phyloP scores from a whole-genome alignment of 2,888 invertebrate genomes.

The Ochropleura leucogaster region DNA sequence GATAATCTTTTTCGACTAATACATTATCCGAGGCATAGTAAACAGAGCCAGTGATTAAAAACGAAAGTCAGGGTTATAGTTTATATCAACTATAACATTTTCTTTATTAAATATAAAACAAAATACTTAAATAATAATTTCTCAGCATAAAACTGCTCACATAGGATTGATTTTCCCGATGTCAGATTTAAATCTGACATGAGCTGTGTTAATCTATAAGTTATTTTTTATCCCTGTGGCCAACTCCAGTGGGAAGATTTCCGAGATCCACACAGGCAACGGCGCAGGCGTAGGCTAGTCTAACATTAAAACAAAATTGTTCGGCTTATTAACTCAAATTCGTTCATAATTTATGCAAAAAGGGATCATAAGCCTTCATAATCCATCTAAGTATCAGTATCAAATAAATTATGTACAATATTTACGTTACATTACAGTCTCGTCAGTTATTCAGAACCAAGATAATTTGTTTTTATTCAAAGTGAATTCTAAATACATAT shows the following conservation, averaged over 20 bases:
- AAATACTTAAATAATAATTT: no score
- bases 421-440: conserved; percentile 38
- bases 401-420: conserved; percentile 32
- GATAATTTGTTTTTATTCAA: conserved; percentile 40
- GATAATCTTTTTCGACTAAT: not conserved
- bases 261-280: not conserved
- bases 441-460: conserved; percentile 25
- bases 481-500: conserved; percentile 27
- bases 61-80: no score
- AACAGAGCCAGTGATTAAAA: not conserved
- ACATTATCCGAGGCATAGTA: not conserved
- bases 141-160: no score
- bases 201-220: not conserved
- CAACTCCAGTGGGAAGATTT: not conserved
- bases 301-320: conserved; percentile 15
- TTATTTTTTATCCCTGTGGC: not conserved
- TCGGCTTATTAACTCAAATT: conserved; percentile 7
- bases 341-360: conserved; percentile 41
- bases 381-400: conserved; percentile 32
- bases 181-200: no score
- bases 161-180: no score
- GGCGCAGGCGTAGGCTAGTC: not conserved
- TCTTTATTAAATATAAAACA: no score
- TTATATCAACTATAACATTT: no score
- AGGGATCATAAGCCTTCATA: conserved; percentile 3